Base-by-base conservation (phyloP, 2,113 vertebrate genomes). In the Brachypodius melanocephalos region DNA sequence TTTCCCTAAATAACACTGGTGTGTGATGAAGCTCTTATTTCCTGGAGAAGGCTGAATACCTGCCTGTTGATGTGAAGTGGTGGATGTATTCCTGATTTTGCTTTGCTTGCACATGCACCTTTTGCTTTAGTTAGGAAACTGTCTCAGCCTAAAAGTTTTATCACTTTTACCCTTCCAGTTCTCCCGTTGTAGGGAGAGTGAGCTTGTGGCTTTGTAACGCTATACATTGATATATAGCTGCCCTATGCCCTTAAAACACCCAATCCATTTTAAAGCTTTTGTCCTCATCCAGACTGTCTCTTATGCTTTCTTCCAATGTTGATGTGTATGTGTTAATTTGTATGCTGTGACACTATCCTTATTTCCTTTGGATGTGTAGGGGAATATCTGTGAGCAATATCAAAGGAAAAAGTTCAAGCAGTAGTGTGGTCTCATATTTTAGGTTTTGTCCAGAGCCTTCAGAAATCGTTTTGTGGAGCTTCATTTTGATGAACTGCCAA, bases 391-490 rank as follows among this genome's bases (percentile, higher is more conserved):
- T 49, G 36, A 57, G 16, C 13, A 65, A 31, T 61, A 69, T 46
- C 7, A 59, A 82, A 89, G 49, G 29, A 72, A 78, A 65, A 79
- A 34, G 10, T 86, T 92, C 6, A 68, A 78, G 51, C 46, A 46
- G 28, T 63, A 17, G 6, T 61, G 17, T 93, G 15, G 73, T 51
- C 46, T 96, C 17, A 0, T 69, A 29, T 92, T 85, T 52, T 88
- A 99, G 99, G 98, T 99, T 59, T 98, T 99, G 91, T 99, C 99
- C 55, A 98, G 99, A 97, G 99, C 99, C 21, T 99, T 99, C 96
- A 98, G 99, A 89, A 99, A 99, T 94, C 98, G 99, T 72, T 99
- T 99, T 96, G 99, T 99, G 87, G 99, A 99, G 92, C 96, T 99
- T 46, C 99, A 99, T 97, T 99, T 99, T 97, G 98, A 99, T 91